Evolutionary conservation across 2,888 invertebrate genomes (phyloP).

Genomic region (Hipparchia semele): DNA sequence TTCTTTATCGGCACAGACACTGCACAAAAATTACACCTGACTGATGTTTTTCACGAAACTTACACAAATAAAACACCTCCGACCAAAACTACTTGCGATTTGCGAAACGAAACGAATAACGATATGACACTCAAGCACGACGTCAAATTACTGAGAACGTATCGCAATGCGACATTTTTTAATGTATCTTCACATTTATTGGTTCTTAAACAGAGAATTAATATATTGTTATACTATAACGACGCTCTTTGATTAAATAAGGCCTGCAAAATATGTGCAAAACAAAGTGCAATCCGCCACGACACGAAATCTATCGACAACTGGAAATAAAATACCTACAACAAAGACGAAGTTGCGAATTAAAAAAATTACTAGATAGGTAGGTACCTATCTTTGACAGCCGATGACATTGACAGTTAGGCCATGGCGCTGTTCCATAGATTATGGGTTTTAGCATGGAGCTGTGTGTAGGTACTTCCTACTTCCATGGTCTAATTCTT

Average conservation of each 20-base stretch:
- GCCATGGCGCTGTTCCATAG: too few relatives aligned
- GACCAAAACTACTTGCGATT: slow-evolving; percentile 68
- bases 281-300: slow-evolving; percentile 44
- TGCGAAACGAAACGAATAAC: slow-evolving; percentile 44
- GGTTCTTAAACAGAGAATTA: not conserved
- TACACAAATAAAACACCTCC: slow-evolving; percentile 76
- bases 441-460: too few relatives aligned
- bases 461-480: too few relatives aligned
- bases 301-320: slow-evolving; percentile 60
- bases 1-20: slow-evolving; percentile 40
- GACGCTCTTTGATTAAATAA: slow-evolving; percentile 43
- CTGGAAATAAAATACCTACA: slow-evolving; percentile 43
- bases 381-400: too few relatives aligned
- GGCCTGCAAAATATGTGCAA: slow-evolving; percentile 39
- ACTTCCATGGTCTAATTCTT: too few relatives aligned
- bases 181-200: not conserved
- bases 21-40: slow-evolving; percentile 47
- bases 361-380: too few relatives aligned
- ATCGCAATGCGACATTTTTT: slow-evolving; percentile 39
- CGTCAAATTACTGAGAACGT: slow-evolving; percentile 60
- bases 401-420: not conserved
- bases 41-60: slow-evolving; percentile 62
- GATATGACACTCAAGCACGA: slow-evolving; percentile 66
- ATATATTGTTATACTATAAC: slow-evolving; percentile 3
- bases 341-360: too few relatives aligned